Base-by-base conservation (phyloP, 2,113 vertebrate genomes). In the Myrmecobius fasciatus region DNA sequence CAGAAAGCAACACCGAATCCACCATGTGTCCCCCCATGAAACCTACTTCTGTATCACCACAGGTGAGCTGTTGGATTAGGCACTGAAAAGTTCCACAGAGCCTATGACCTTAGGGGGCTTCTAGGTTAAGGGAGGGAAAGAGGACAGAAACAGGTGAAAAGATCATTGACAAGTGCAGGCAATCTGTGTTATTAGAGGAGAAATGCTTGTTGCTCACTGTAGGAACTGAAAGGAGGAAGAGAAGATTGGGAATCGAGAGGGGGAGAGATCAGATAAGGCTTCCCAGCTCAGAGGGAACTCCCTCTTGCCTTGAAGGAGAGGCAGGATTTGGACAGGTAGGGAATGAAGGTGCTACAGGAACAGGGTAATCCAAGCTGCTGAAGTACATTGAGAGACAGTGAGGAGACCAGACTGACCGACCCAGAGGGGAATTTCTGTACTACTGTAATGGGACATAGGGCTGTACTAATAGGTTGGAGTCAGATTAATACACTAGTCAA, bases 21-120 rank as follows among this genome's bases (percentile, higher is more conserved):
- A 99, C 93, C 99, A 99, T 0, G 99, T 99, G 90, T 99, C 99
- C 3, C 99, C 99, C 3, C 99, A 99, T 0, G 99, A 99, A 98
- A 99, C 99, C 0, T 99, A 99, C 98, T 99, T 99, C 98, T 99
- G 99, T 98, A 99, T 99, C 98, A 99, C 99, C 5, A 99, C 99
- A 97, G 99, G 99, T 99, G 97, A 25, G 67, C 22, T 83, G 67
- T 83, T 83, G 67, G 67, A 26, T n/a, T 43, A 83, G n/a, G 53
- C 48, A 52, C 28, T 25, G n/a, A 26, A 92, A 49, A 17, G 51
- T 25, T 31, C 14, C 1, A 47, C 31, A 7, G 9, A n/a, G 52
- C 2, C 51, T 91, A 28, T 36, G 48, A 91, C 91, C 11, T 26
- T 1, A 25, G 93, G 49, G 43, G 1, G 2, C 43, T 75, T 67